Evolutionary conservation across 2,888 invertebrate genomes (phyloP).

Genomic region (Drosophila aldrichi): DNA sequence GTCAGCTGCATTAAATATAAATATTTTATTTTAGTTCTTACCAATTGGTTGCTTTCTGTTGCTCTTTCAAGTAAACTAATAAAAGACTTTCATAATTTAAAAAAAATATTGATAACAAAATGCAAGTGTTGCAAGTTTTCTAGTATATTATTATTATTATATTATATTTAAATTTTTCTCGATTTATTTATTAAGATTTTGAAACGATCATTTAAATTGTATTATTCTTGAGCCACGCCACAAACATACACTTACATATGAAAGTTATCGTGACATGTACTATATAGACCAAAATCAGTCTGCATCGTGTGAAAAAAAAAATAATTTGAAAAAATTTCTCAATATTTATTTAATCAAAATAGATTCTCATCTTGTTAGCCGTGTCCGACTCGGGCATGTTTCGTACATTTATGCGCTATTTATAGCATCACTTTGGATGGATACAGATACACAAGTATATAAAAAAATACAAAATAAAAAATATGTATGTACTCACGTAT

Average conservation of each 20-base stretch:
- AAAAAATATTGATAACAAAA: too few species aligned
- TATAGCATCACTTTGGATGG: conserved; percentile 62
- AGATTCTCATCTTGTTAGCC: conserved; percentile 72
- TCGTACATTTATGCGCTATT: conserved; percentile 63
- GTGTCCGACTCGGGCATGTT: conserved; percentile 44
- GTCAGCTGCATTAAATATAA: not conserved
- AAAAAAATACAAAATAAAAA: conserved; percentile 41
- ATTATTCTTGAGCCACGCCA: not conserved
- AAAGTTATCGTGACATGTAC: not conserved
- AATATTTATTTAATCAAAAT: conserved; percentile 74
- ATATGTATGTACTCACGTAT: conserved; percentile 12
- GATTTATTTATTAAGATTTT: not conserved
- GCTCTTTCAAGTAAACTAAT: too few species aligned
- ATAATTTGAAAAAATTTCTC: conserved; percentile 63
- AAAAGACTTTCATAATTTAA: too few species aligned
- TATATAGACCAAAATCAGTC: conserved; percentile 2
- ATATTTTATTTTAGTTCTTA: not conserved
- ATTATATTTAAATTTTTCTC: not conserved
- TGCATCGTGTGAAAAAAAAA: conserved; percentile 25
- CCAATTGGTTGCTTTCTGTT: not conserved
- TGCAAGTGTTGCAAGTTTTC: not conserved
- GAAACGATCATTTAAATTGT: not conserved
- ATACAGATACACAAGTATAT: conserved; percentile 54
- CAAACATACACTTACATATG: not conserved
- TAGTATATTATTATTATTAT: not conserved